Base-by-base conservation (phyloP, 2,888 invertebrate species). In the Apamea anceps region DNA sequence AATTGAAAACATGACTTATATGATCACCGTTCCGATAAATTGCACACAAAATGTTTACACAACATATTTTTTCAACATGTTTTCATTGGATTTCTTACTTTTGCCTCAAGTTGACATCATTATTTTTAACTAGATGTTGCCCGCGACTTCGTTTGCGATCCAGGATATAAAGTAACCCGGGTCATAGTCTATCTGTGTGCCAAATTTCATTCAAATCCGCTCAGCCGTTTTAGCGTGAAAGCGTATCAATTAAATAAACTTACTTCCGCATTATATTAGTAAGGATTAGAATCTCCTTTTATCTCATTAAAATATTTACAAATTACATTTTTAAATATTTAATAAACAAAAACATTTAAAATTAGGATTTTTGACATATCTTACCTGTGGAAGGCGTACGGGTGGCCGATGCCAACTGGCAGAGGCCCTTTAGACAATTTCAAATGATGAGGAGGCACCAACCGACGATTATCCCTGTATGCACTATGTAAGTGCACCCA, bases 1-100 rank as follows among this genome's bases (percentile, higher is more conserved):
- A 86, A 79, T 79, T 86, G 57, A 67, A 63, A 51, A 71, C 32
- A 79, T 75, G 28, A 66, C 37, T 48, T 54, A 65, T 37, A 73
- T 79, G 57, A 57, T 60, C 48, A 7, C 3, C 0, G 51, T 65
- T 70, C 25, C 28, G 60, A 67, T 71, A 74, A 60, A 80, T 66
- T 75, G 57, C 60, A 67, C 60, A 67, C 57, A 51, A 60, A 75
- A 28, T 54, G n/a, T 81, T 57, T 6, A 37, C 7, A 12, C 21
- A n/a, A 57, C 13, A 8, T 54, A 8, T 21, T 25, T 57, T 57
- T 25, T 25, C 57, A 25, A n/a, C 0, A 60, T 60, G 60, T 32
- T 45, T 37, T 13, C 10, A 21, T 37, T 42, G 21, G 45, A 32
- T 37, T 37, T 77, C 15, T 42, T n/a, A 66, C 51, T n/a, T 42